A percentile compares a stretch with the other conserved stretches of the same genome.
Evolutionary conservation across 2,797 vertebrate genomes (phyloP).

Genomic region (Acipenser ruthenus): DNA sequence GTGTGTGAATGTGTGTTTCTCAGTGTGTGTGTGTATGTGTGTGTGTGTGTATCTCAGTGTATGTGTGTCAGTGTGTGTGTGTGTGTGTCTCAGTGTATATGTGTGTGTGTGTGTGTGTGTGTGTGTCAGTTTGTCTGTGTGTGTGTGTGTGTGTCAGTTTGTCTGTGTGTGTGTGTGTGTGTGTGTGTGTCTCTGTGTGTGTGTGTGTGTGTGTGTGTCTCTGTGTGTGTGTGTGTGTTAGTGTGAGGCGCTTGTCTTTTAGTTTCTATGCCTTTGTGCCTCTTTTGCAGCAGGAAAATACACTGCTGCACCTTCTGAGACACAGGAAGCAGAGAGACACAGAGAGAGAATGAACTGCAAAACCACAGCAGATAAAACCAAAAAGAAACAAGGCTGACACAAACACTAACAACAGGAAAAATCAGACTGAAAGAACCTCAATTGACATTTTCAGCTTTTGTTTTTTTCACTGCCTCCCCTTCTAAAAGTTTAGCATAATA

Average conservation of each 20-base stretch:
- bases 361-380: too few species aligned
- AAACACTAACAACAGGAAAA: too few species aligned
- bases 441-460: too few species aligned
- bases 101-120: not conserved
- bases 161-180: not conserved
- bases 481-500: too few species aligned
- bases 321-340: too few species aligned
- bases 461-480: too few species aligned
- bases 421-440: too few species aligned
- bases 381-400: too few species aligned
- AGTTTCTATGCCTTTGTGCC: not conserved
- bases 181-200: slow-evolving; percentile 18
- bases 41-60: too few species aligned
- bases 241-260: slow-evolving; percentile 6
- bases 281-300: too few species aligned
- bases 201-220: not conserved
- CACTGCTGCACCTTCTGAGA: too few species aligned
- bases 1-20: slow-evolving; percentile 3
- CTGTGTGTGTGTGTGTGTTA: not conserved
- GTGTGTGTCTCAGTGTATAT: not conserved
- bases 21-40: not conserved
- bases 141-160: not conserved
- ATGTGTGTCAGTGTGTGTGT: not conserved
- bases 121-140: not conserved
- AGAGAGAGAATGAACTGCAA: too few species aligned